Conservation (phyloP, 2,888 invertebrate species). For the Baccha elongata region DNA sequence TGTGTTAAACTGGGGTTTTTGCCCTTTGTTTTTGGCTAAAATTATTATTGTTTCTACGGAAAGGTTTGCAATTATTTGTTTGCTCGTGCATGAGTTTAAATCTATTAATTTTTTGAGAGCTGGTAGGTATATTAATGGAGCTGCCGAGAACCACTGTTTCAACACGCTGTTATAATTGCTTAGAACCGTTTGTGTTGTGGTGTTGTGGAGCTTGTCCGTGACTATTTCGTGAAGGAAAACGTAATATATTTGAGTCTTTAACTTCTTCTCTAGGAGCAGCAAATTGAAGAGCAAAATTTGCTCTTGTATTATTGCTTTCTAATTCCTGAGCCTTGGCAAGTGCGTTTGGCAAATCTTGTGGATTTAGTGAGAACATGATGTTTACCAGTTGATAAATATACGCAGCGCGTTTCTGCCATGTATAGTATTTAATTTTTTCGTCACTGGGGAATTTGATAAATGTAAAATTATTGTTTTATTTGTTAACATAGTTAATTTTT, state of each 20-base stretch:
- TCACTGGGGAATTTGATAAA: not conserved
- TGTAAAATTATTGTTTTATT: constrained; percentile 7
- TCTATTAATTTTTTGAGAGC: not conserved
- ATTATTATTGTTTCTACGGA: no score
- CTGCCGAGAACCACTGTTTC: constrained; percentile 11
- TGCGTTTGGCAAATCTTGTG: constrained; percentile 18
- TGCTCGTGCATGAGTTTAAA: no score
- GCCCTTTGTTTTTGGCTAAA: no score
- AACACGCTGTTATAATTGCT: constrained; percentile 11
- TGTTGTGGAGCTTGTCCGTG: not conserved
- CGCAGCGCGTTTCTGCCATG: not conserved
- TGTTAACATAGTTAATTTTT: constrained; percentile 1
- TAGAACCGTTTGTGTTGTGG: not conserved
- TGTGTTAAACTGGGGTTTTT: no score
- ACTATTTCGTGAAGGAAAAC: not conserved
- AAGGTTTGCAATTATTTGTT: no score
- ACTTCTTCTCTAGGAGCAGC: not conserved
- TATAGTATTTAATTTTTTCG: not conserved
- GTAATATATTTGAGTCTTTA: not conserved
- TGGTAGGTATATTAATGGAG: not conserved
- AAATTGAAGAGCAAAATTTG: constrained; percentile 35
- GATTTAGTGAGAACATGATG: constrained; percentile 8
- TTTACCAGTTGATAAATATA: constrained; percentile 3
- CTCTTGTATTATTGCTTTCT: constrained; percentile 15
- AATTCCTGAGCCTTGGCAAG: constrained; percentile 33